Conservation (phyloP, 1,140 invertebrate species). For the Pomacea maculata region DNA sequence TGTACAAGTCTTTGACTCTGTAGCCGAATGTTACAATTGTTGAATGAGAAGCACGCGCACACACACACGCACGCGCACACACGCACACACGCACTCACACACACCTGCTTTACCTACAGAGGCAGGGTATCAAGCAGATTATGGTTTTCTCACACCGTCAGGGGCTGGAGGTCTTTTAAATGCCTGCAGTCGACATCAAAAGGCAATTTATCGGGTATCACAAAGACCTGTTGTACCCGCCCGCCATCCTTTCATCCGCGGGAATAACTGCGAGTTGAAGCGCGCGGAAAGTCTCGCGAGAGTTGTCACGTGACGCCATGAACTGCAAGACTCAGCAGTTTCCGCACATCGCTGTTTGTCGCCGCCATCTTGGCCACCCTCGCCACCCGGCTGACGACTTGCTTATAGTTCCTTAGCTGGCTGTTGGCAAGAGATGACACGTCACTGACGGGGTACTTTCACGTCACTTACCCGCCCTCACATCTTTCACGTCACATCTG, state of each 20-base stretch:
- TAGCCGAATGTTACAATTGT: background rate
- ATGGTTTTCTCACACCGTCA: background rate
- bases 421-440: too few relatives aligned
- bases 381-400: too few relatives aligned
- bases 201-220: background rate
- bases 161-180: background rate
- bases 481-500: too few relatives aligned
- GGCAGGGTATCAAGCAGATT: background rate
- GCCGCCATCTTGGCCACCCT: too few relatives aligned
- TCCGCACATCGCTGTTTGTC: too few relatives aligned
- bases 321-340: too few relatives aligned
- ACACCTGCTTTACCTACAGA: background rate
- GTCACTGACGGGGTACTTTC: too few relatives aligned
- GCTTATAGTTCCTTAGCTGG: too few relatives aligned
- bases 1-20: background rate
- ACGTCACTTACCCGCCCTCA: too few relatives aligned
- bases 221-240: background rate
- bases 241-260: background rate
- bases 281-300: too few relatives aligned
- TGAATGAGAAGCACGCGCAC: background rate
- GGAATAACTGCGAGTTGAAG: background rate
- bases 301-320: too few relatives aligned
- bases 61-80: conserved; percentile 13
- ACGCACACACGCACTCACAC: conserved; percentile 16
- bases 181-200: background rate